These are phyloP conservation scores for Pedetes capensis DNA, from an alignment of 2,113 vertebrate species.

Conservation along the genomic window DNA sequence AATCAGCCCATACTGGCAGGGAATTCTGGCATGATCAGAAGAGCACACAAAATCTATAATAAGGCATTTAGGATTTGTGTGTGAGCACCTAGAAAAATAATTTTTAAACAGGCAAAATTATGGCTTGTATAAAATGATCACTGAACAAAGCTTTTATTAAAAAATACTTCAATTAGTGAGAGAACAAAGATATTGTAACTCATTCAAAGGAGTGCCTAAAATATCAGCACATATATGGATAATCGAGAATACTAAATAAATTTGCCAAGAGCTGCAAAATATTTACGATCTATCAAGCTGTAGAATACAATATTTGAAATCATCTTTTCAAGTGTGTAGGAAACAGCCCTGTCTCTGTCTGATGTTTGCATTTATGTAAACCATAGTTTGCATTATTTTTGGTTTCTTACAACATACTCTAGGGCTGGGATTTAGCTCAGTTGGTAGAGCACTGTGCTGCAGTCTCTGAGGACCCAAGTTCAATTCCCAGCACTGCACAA, in stretches of 20 bases:
- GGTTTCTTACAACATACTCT: not conserved
- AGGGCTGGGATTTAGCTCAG: no score
- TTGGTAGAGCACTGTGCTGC: no score
- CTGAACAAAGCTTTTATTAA: not conserved
- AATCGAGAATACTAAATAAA: not conserved
- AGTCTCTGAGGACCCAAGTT: no score
- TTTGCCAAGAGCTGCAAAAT: not conserved
- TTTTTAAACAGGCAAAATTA: not conserved
- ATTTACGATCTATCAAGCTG: not conserved
- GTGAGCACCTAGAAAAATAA: not conserved
- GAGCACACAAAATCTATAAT: not conserved
- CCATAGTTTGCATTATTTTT: not conserved
- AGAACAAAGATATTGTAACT: not conserved
- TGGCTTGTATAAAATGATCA: not conserved
- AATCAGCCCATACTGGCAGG: not conserved
- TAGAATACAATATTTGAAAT: not conserved
- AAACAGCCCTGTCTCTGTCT: not conserved
- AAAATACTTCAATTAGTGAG: not conserved
- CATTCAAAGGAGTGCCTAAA: not conserved
- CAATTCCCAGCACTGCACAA: no score
- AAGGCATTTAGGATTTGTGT: not conserved
- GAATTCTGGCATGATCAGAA: not conserved
- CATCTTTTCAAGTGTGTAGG: not conserved
- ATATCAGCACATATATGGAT: not conserved
- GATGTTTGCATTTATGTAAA: not conserved